These are phyloP conservation scores for Apoderus coryli DNA, from an alignment of 2,888 invertebrate genomes.

Conservation along the genomic window DNA sequence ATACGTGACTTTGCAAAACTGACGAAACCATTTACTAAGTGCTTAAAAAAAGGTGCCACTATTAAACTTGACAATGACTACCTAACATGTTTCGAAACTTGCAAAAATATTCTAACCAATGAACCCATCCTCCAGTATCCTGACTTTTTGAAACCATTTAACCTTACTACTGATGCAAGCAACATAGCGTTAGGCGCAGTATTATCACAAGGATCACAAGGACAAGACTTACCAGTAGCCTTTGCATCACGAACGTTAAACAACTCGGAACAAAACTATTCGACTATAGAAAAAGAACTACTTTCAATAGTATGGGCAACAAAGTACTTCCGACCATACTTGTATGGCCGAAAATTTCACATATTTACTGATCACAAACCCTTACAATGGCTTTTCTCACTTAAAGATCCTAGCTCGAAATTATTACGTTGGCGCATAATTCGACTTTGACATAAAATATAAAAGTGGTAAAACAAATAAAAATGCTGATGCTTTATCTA, in stretches of 20 bases:
- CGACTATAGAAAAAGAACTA: conserved; percentile 18
- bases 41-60: conserved; percentile 14
- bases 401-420: conserved; percentile 10
- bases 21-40: conserved; percentile 14
- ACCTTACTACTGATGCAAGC: conserved; percentile 18
- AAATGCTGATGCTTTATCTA: no score
- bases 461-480: conserved; percentile 12
- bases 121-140: conserved; percentile 17
- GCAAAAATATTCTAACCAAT: conserved; percentile 15
- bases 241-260: conserved; percentile 14
- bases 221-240: conserved; percentile 15
- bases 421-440: conserved; percentile 10
- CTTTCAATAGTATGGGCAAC: conserved; percentile 17
- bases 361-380: conserved; percentile 13
- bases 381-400: no score
- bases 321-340: no score
- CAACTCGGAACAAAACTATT: conserved; percentile 12
- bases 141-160: conserved; percentile 18
- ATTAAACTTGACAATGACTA: conserved; percentile 12
- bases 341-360: conserved; percentile 13
- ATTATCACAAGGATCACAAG: conserved; percentile 15
- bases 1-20: conserved; percentile 16
- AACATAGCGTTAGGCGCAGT: conserved; percentile 18
- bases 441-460: conserved; percentile 9
- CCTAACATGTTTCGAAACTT: conserved; percentile 12